phyloP scores from a whole-genome alignment of 2,113 vertebrate species.

The Puntigrus tetrazona region DNA sequence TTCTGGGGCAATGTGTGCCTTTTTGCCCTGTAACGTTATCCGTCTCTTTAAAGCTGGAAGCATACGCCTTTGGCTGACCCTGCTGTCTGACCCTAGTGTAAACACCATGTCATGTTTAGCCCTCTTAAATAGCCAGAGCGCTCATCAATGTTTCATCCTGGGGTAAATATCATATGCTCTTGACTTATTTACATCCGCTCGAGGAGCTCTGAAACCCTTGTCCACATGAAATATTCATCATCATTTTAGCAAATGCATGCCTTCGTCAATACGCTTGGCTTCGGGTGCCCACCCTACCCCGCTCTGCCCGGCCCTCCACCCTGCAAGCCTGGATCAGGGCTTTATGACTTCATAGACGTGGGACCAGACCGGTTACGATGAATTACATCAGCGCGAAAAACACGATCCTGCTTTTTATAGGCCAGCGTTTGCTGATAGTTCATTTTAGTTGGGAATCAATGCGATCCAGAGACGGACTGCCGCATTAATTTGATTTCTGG shows the following conservation, averaged over 20 bases:
- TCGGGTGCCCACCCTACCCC: slow-evolving; percentile 62
- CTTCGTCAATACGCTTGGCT: slow-evolving; percentile 73
- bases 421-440: slow-evolving; percentile 63
- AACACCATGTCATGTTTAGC: slow-evolving; percentile 82
- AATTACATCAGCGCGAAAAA: slow-evolving; percentile 64
- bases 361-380: slow-evolving; percentile 53
- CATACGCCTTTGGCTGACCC: slow-evolving; percentile 77
- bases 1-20: slow-evolving; percentile 54
- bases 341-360: slow-evolving; percentile 59
- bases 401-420: slow-evolving; percentile 70
- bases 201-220: slow-evolving; percentile 78
- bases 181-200: slow-evolving; percentile 85
- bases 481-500: slow-evolving; percentile 62
- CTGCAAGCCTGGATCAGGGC: slow-evolving; percentile 40
- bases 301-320: slow-evolving; percentile 23
- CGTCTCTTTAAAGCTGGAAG: slow-evolving; percentile 75
- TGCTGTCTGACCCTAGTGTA: slow-evolving; percentile 79
- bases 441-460: slow-evolving; percentile 73
- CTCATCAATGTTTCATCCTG: slow-evolving; percentile 82
- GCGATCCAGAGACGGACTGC: slow-evolving; percentile 51
- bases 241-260: slow-evolving; percentile 78
- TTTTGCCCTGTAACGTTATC: slow-evolving; percentile 68
- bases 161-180: slow-evolving; percentile 83
- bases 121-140: slow-evolving; percentile 78
- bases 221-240: slow-evolving; percentile 83